These are phyloP conservation scores for Nomia melanderi DNA, from an alignment of 1,140 invertebrate species.

Conservation along the genomic window DNA sequence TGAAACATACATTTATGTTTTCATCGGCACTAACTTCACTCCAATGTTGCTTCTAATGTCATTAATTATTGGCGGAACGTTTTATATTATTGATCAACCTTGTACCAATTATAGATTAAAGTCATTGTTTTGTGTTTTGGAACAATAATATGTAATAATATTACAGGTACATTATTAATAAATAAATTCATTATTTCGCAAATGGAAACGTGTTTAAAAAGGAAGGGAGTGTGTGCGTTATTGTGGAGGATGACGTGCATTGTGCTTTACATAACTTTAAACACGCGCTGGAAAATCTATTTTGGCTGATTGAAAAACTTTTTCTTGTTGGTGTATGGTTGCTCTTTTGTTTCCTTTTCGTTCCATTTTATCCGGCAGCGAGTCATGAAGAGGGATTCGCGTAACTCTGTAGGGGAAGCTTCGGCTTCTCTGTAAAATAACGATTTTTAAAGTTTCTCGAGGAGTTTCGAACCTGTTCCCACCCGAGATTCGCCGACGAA, in stretches of 20 bases:
- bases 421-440: slow-evolving; percentile 67
- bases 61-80: too few relatives aligned
- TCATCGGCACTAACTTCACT: not conserved
- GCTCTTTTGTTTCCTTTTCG: slow-evolving; percentile 38
- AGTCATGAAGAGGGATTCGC: slow-evolving; percentile 48
- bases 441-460: slow-evolving; percentile 79
- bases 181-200: too few relatives aligned
- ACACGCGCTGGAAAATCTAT: slow-evolving; percentile 20
- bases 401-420: slow-evolving; percentile 43
- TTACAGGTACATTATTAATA: too few relatives aligned
- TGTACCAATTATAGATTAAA: too few relatives aligned
- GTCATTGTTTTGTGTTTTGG: too few relatives aligned
- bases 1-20: not conserved
- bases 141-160: not conserved
- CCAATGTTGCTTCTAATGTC: too few relatives aligned
- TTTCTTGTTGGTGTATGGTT: slow-evolving; percentile 23
- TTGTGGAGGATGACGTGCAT: not conserved
- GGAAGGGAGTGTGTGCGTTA: not conserved
- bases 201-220: not conserved
- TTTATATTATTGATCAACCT: too few relatives aligned
- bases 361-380: slow-evolving; percentile 40
- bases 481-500: slow-evolving; percentile 64
- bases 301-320: slow-evolving; percentile 50
- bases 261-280: slow-evolving; percentile 16
- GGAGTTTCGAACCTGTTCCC: slow-evolving; percentile 72